Base-by-base conservation (phyloP, 1,140 invertebrate species). In the Drosophila teissieri region DNA sequence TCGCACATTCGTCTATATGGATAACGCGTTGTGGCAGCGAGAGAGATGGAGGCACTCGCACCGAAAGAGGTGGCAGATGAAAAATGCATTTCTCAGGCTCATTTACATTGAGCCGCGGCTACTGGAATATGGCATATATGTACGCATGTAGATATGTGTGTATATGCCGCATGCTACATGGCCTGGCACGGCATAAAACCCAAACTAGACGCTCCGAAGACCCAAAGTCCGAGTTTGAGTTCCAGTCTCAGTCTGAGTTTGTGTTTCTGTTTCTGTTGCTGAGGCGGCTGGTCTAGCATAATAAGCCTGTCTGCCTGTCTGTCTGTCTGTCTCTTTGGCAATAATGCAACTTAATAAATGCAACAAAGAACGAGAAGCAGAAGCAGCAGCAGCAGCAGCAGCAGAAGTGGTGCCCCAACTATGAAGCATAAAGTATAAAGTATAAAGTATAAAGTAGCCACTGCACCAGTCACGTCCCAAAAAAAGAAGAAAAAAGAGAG, bases 341-440 rank as follows among this genome's bases (percentile, higher is more conserved):
- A 80, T 85, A 84, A 84, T 84, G 82, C 82, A 85, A 85, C 78
- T 85, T 85, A 85, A 85, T 85, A 85, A 85, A 85, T 51, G 83
- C 82, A 78, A 85, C 83, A 85, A 85, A 86, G 83, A 85, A 85
- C 74, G 37, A 57, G 65, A 57, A 65, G 70, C 4, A 39, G 37
- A 4, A 39, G 37, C 5, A 65, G 70, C 1, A 39, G 37, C n/a
- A n/a, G n/a, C n/a, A n/a, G n/a, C n/a, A n/a, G n/a, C n/a, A 65
- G 69, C 4, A 37, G 36, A 12, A 37, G 36, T 14, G 12, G 36
- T 52, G 51, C 40, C 55, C 15, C 42, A n/a, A n/a, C n/a, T n/a
- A n/a, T n/a, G n/a, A n/a, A n/a, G n/a, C n/a, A n/a, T 19, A 1
- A 52, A 48, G 49, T 55, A 37, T 17, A 3, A 49, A 8, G 31